Percentiles rank a stretch among this genome's conserved stretches.
phyloP scores from a whole-genome alignment of 2,797 vertebrate species.

The Acanthopagrus latus region DNA sequence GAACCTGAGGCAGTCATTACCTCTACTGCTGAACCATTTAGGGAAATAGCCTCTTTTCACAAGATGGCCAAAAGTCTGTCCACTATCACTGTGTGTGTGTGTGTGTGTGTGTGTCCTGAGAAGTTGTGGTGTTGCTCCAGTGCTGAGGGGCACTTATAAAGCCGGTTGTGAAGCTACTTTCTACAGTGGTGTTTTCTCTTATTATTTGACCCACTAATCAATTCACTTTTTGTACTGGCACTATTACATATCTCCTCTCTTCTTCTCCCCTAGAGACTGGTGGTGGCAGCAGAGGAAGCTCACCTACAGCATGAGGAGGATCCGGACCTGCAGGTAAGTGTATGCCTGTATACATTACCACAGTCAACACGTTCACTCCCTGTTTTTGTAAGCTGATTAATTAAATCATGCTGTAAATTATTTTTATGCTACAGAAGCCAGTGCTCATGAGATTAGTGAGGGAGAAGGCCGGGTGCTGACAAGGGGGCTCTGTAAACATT shows the following conservation, averaged over 20 bases:
- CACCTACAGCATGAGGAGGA: conserved; percentile 97
- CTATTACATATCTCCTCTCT: conserved; percentile 3
- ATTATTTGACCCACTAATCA: conserved; percentile 41
- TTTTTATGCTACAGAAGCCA: background rate
- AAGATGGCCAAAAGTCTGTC: conserved; percentile 61
- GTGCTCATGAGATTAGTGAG: conserved; percentile 23
- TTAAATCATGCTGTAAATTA: conserved; percentile 28
- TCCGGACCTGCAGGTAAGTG: conserved; percentile 92
- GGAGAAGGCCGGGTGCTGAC: conserved; percentile 17
- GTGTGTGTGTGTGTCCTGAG: conserved; percentile 27
- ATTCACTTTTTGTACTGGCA: conserved; percentile 22
- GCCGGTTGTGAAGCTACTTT: conserved; percentile 37
- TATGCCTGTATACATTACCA: background rate
- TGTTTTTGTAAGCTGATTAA: conserved; percentile 28
- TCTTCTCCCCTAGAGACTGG: conserved; percentile 87
- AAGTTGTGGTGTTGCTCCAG: conserved; percentile 30
- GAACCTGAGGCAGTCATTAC: conserved; percentile 73
- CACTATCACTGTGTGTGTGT: conserved; percentile 28
- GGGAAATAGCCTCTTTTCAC: conserved; percentile 71
- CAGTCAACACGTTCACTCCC: background rate
- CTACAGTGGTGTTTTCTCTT: conserved; percentile 32
- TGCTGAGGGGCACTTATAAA: conserved; percentile 39
- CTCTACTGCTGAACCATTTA: conserved; percentile 75
- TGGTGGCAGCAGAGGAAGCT: conserved; percentile 97
- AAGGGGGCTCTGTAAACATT: conserved; percentile 33